phyloP scores from a whole-genome alignment of 30 jellyfish, hydroid and myxozoan species.

The Hydractinia symbiolongicarpus region DNA sequence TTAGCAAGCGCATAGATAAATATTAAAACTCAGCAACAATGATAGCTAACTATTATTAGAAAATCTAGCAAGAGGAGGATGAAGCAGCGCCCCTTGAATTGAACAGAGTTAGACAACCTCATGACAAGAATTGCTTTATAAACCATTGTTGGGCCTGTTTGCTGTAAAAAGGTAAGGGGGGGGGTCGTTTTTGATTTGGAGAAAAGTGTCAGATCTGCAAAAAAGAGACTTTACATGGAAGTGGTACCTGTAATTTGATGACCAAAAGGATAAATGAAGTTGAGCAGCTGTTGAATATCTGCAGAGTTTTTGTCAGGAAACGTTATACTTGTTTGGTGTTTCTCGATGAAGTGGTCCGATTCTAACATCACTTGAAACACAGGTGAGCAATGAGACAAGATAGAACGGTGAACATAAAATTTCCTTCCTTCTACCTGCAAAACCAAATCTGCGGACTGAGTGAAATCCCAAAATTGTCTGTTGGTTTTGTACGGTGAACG shows the following conservation, averaged over 20 bases:
- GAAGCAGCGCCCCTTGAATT: no score
- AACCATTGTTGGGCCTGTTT: no score
- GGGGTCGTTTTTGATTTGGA: no score
- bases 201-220: no score
- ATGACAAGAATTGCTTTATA: no score
- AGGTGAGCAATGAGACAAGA: constrained; percentile 54
- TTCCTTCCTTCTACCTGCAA: constrained; percentile 44
- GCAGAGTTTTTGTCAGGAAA: constrained; percentile 54
- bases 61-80: no score
- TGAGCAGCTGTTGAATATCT: constrained; percentile 59
- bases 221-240: no score
- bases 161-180: no score
- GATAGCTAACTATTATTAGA: no score
- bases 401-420: constrained; percentile 49
- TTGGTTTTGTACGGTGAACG: neutral
- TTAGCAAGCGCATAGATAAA: no score
- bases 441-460: constrained; percentile 43
- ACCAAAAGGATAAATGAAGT: constrained; percentile 78
- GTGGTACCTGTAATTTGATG: constrained; percentile 61
- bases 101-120: no score
- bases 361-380: constrained; percentile 86
- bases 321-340: constrained; percentile 42
- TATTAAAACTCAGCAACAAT: no score
- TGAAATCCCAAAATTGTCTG: constrained; percentile 62
- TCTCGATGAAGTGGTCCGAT: constrained; percentile 62